Evolutionary conservation across 2,888 invertebrate species (phyloP).

Genomic region (Noctua janthina): DNA sequence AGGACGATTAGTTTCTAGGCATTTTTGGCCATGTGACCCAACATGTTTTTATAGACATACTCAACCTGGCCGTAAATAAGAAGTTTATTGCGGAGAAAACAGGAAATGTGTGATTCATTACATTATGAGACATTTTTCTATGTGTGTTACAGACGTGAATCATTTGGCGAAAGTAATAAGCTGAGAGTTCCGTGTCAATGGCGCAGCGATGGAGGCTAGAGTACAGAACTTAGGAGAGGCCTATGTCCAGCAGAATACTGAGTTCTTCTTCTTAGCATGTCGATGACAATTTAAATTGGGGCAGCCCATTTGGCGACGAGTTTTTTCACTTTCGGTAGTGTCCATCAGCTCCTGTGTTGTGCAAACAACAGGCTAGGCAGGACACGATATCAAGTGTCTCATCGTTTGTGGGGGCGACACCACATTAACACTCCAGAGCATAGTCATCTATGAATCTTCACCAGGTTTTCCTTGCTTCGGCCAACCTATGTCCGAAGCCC

Average conservation of each 20-base stretch:
- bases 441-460: too few species aligned
- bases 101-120: conserved; percentile 43
- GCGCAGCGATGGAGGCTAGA: not conserved
- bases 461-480: too few species aligned
- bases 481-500: too few species aligned
- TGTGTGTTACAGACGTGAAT: conserved; percentile 18
- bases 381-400: too few species aligned
- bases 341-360: too few species aligned
- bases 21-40: not conserved
- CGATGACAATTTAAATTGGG: too few species aligned
- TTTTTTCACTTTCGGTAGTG: too few species aligned
- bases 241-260: not conserved
- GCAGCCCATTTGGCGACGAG: too few species aligned
- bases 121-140: conserved; percentile 19
- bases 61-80: not conserved
- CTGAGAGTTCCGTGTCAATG: conserved; percentile 13
- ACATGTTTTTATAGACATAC: not conserved
- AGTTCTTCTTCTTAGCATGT: not conserved
- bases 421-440: too few species aligned
- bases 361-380: too few species aligned
- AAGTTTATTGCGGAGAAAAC: conserved; percentile 22
- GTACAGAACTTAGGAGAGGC: not conserved
- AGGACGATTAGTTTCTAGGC: not conserved
- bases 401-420: too few species aligned
- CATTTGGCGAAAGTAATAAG: conserved; percentile 51